A percentile compares a stretch with the other conserved stretches of the same genome.
phyloP scores from a whole-genome alignment of 2,113 vertebrate species.

The Scopus umbretta region DNA sequence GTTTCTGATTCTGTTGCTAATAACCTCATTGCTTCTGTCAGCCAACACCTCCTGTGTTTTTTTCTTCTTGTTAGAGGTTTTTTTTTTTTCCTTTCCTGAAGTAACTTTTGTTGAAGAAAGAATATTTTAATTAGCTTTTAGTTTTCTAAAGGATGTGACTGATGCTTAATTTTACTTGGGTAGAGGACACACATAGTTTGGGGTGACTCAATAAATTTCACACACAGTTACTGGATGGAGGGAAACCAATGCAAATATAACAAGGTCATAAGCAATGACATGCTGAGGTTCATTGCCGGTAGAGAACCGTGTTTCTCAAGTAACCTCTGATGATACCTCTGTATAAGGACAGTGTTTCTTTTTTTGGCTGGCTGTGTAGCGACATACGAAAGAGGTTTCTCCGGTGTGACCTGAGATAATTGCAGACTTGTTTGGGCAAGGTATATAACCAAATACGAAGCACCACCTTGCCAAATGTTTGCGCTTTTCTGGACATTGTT shows the following conservation, averaged over 20 bases:
- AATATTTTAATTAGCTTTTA: constrained; percentile 25
- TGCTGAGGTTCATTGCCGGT: neutral
- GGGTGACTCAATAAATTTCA: neutral
- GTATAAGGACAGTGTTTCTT: neutral
- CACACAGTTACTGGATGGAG: neutral
- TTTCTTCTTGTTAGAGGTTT: neutral
- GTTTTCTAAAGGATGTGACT: neutral
- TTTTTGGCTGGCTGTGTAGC: neutral
- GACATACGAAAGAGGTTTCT: neutral
- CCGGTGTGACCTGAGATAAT: neutral
- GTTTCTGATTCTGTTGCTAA: constrained; percentile 61
- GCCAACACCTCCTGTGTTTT: neutral
- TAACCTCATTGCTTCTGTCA: constrained; percentile 68
- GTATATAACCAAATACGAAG: too few species aligned
- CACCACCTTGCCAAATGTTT: too few species aligned
- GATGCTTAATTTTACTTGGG: neutral
- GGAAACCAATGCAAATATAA: neutral
- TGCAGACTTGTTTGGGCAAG: neutral
- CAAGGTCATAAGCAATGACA: neutral
- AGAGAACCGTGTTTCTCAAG: neutral
- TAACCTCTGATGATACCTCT: neutral
- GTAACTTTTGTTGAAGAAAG: constrained; percentile 2
- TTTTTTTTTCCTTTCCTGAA: neutral
- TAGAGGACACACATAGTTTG: neutral
- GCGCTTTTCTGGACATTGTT: too few species aligned